Conservation (phyloP, 2,797 vertebrate genomes). For the Taenioides sp. region DNA sequence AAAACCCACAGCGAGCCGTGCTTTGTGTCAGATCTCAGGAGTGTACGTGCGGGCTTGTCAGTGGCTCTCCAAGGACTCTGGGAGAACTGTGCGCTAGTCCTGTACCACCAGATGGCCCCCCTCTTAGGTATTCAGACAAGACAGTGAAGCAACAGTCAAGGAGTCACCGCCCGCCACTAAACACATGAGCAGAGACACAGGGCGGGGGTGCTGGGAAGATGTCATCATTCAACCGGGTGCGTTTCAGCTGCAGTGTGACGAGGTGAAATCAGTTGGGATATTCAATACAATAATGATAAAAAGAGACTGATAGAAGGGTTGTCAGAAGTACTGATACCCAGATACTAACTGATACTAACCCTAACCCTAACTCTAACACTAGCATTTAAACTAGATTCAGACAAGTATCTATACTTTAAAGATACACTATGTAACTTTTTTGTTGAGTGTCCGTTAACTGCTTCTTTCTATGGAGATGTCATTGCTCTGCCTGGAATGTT, state of each 20-base stretch:
- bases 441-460: too few relatives aligned
- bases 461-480: too few relatives aligned
- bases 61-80: slow-evolving; percentile 64
- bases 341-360: too few relatives aligned
- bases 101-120: slow-evolving; percentile 66
- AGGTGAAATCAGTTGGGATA: neutral
- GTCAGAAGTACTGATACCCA: too few relatives aligned
- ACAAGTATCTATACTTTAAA: too few relatives aligned
- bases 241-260: neutral
- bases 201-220: neutral
- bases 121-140: slow-evolving; percentile 67
- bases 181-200: neutral
- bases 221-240: neutral
- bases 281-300: neutral
- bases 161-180: slow-evolving; percentile 48
- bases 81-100: slow-evolving; percentile 59
- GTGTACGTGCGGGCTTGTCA: slow-evolving; percentile 44
- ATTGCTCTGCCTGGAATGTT: too few relatives aligned
- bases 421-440: too few relatives aligned
- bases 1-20: slow-evolving; percentile 23
- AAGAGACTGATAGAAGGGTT: too few relatives aligned
- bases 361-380: too few relatives aligned
- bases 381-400: too few relatives aligned
- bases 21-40: slow-evolving; percentile 60
- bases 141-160: slow-evolving; percentile 55